A percentile compares a stretch with the other conserved stretches of the same genome.
phyloP scores from a whole-genome alignment of 2,888 invertebrate species.

The Megastigmus dorsalis region DNA sequence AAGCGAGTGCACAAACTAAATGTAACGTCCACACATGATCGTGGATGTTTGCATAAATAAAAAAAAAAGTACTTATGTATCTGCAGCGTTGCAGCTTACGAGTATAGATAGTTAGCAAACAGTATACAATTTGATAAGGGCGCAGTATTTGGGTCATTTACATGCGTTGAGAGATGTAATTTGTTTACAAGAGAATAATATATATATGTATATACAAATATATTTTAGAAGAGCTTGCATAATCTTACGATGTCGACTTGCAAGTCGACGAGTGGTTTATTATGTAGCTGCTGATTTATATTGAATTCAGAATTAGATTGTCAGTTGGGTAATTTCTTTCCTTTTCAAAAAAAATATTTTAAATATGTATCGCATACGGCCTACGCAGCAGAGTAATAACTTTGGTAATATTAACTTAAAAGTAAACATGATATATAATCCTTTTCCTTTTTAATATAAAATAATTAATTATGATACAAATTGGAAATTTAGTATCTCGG shows the following conservation, averaged over 20 bases:
- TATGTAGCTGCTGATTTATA: conserved; percentile 50
- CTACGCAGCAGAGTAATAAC: too few species aligned
- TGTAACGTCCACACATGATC: neutral
- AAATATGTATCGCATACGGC: neutral
- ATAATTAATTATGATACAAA: too few species aligned
- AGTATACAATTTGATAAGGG: conserved; percentile 28
- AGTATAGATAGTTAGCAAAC: conserved; percentile 25
- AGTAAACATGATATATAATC: too few species aligned
- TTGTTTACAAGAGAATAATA: conserved; percentile 31
- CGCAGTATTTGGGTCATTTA: conserved; percentile 19
- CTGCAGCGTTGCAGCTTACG: conserved; percentile 34
- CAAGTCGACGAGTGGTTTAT: conserved; percentile 12
- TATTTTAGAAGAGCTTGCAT: conserved; percentile 43
- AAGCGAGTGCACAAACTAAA: conserved; percentile 45
- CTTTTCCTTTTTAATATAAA: too few species aligned
- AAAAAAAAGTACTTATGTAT: conserved; percentile 47
- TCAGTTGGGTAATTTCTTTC: too few species aligned
- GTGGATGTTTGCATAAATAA: neutral
- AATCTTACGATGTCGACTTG: conserved; percentile 23
- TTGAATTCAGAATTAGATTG: conserved; percentile 42
- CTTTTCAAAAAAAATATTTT: neutral
- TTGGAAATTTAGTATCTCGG: too few species aligned
- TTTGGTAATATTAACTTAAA: too few species aligned
- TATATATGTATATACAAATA: conserved; percentile 46
- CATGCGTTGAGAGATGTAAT: conserved; percentile 3